Conservation (phyloP, 2,113 vertebrate species). For the Microcebus murinus region DNA sequence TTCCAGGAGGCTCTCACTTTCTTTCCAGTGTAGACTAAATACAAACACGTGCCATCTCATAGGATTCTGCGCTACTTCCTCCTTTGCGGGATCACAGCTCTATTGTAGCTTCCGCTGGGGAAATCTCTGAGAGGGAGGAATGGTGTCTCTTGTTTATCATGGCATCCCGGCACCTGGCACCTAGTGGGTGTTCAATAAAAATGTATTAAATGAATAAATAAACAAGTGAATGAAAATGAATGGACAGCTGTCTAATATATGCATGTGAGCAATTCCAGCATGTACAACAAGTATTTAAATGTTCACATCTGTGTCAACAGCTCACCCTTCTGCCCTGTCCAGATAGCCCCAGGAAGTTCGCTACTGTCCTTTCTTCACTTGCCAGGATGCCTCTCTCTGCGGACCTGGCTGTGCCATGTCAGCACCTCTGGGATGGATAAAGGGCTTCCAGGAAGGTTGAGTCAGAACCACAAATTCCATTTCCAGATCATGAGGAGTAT, state of each 20-base stretch:
- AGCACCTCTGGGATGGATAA: neutral
- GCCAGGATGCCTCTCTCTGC: neutral
- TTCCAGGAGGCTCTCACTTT: neutral
- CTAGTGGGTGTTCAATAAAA: neutral
- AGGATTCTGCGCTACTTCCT: neutral
- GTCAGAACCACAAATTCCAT: neutral
- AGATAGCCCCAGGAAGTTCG: neutral
- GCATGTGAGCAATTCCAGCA: neutral
- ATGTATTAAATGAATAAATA: neutral
- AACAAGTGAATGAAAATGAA: neutral
- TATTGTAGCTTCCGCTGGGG: neutral
- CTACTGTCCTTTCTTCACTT: neutral
- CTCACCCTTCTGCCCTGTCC: neutral
- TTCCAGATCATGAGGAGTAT: neutral
- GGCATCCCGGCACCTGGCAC: neutral
- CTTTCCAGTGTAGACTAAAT: neutral
- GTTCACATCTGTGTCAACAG: neutral
- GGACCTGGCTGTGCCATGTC: too few species aligned
- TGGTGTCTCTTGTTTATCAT: neutral
- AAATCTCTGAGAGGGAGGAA: neutral
- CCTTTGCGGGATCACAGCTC: neutral
- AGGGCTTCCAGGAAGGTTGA: neutral
- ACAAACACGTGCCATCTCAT: neutral
- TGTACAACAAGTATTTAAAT: slow-evolving; percentile 30
- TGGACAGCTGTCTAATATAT: neutral